phyloP scores from a whole-genome alignment of 1,140 invertebrate species.

The Drosophila erecta region DNA sequence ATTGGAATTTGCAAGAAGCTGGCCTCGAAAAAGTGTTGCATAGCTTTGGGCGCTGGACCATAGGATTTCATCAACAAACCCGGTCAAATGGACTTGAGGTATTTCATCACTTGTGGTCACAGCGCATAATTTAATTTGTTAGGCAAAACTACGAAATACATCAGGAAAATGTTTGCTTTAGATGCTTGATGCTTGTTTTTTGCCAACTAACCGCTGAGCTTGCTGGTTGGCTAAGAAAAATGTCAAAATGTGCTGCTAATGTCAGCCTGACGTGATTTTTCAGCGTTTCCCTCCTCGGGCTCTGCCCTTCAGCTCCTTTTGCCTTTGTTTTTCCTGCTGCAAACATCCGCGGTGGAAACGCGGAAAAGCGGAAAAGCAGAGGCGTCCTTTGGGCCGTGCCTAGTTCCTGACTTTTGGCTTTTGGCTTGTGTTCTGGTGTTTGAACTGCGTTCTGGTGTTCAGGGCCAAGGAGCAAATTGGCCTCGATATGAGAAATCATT shows the following conservation, averaged over 20 bases:
- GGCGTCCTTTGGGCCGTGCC: conserved; percentile 52
- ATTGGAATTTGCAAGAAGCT: conserved; percentile 58
- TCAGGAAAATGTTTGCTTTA: too few species aligned
- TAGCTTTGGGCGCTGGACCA: conserved; percentile 14
- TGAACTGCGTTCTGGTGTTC: conserved; percentile 35
- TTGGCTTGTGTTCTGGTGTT: not conserved
- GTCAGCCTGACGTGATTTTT: conserved; percentile 68
- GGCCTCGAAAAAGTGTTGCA: conserved; percentile 42
- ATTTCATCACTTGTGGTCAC: not conserved
- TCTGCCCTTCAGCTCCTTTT: conserved; percentile 7
- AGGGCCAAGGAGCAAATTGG: conserved; percentile 50
- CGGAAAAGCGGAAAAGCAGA: not conserved
- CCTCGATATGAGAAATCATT: conserved; percentile 72
- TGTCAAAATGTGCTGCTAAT: conserved; percentile 47
- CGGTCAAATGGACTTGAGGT: conserved; percentile 10
- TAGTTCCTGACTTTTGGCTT: conserved; percentile 45
- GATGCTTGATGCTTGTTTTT: too few species aligned
- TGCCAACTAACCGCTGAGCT: not conserved
- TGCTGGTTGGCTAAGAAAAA: not conserved
- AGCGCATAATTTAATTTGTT: not conserved
- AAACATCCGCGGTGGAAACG: conserved; percentile 62
- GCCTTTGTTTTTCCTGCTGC: conserved; percentile 40
- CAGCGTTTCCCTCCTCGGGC: conserved; percentile 6
- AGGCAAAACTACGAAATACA: too few species aligned
- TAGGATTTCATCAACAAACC: conserved; percentile 51